Evolutionary conservation across 2,113 vertebrate species (phyloP), one percentile per base, ranked within the genome.

Genomic region (Pardalotus punctatus): DNA sequence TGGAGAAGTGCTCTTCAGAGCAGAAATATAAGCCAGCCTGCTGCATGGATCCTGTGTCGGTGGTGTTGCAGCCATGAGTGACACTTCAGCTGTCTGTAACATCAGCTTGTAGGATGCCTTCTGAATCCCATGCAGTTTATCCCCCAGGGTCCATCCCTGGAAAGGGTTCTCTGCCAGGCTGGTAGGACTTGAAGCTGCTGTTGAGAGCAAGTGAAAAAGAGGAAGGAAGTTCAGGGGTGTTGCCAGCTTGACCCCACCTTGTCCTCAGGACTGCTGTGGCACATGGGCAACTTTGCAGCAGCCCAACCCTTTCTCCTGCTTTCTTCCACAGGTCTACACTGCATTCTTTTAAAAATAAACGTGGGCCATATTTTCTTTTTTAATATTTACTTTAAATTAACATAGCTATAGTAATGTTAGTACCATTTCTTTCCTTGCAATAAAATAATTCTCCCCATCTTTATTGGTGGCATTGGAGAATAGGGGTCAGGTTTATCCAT

Each of bases 1-100:
- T 9, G 29, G 29, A 85, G 48, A 38, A 81, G 10, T 20, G 33
- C 5, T 90, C 3, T 62, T 84, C 70, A 42, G 28, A 42, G 29
- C 12, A 62, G 25, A 57, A 35, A 10, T 47, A 23, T 29, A 54
- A 81, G 15, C 19, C 23, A 29, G 16, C 4, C 33, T n/a, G 15
- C 28, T 12, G 2, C 0, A 1, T 14, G 38, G 43, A 45, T 25
- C 5, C 31, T 1, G 0, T 19, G 4, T 9, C 5, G 0, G 0
- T 33, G 58, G 19, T 36, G 17, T 14, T 43, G 54, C n/a, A 70
- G 36, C 40, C 6, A 8, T 2, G 36, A 62, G 35, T 8, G 29
- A 12, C 15, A 28, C 45, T 72, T 69, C 45, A 47, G 6, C 23
- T 54, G 17, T 17, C 19, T 64, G 70, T 2, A 6, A 29, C 6